phyloP scores from a whole-genome alignment of 1,140 invertebrate species.

The Octopus sinensis region DNA sequence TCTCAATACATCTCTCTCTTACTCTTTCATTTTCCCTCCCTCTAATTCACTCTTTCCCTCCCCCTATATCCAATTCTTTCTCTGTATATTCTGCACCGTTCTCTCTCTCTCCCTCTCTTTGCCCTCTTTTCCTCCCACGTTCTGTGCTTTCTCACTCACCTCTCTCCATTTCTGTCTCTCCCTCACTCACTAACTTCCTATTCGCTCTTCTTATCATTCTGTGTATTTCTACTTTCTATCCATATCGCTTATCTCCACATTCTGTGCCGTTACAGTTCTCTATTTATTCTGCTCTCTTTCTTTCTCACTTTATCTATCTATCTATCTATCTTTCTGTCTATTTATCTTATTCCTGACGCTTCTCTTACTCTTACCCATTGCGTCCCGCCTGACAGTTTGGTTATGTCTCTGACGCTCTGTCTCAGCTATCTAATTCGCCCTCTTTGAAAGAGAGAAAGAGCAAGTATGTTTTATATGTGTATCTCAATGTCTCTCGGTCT shows the following conservation, averaged over 20 bases:
- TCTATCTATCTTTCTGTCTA: slow-evolving; percentile 19
- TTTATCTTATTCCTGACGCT: slow-evolving; percentile 11
- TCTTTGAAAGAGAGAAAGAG: no score
- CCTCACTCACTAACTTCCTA: slow-evolving; percentile 2
- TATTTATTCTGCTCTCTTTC: slow-evolving; percentile 18
- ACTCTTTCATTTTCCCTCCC: no score
- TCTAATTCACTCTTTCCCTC: slow-evolving; percentile 1
- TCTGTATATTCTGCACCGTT: slow-evolving; percentile 14
- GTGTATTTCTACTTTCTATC: background rate
- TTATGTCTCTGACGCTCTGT: no score
- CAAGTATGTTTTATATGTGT: no score
- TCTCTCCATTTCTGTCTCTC: slow-evolving; percentile 20
- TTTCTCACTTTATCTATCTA: slow-evolving; percentile 16
- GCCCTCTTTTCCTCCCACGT: slow-evolving; percentile 1
- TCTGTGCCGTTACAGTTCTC: background rate
- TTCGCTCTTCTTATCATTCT: background rate
- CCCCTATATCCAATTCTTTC: slow-evolving; percentile 4
- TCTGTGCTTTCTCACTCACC: slow-evolving; percentile 8
- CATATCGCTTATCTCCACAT: background rate
- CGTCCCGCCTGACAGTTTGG: background rate
- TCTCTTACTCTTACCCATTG: slow-evolving; percentile 17
- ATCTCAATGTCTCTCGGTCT: no score
- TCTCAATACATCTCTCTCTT: no score
- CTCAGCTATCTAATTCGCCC: no score
- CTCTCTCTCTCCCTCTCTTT: slow-evolving; percentile 12